These are phyloP conservation scores for Istiophorus platypterus DNA, from an alignment of 2,113 vertebrate species.

Conservation along the genomic window DNA sequence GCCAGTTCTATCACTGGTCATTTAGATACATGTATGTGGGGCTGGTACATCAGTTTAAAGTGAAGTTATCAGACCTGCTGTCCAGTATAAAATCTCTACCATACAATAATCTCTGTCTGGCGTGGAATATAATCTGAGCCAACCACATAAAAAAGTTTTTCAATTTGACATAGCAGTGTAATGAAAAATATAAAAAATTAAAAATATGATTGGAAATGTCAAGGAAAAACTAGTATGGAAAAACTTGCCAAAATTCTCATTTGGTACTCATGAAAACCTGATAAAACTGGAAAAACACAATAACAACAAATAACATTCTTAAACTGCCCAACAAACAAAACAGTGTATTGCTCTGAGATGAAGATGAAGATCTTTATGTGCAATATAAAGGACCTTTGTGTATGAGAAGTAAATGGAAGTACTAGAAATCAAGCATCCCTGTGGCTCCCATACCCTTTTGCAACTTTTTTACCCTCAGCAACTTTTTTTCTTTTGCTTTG, in stretches of 20 bases:
- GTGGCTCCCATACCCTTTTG: neutral
- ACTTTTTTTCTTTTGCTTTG: neutral
- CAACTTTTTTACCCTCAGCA: too few species aligned
- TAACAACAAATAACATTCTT: neutral
- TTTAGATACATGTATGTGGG: neutral
- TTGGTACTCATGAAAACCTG: neutral
- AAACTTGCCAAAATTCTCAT: constrained; percentile 5
- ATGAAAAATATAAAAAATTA: neutral
- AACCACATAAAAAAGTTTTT: constrained; percentile 8
- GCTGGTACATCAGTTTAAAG: neutral
- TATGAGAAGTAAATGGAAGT: neutral
- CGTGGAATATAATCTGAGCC: constrained; percentile 4
- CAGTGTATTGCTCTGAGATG: neutral
- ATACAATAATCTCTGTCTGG: neutral
- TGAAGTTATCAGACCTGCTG: neutral
- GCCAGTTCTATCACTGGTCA: too few species aligned
- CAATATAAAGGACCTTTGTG: neutral
- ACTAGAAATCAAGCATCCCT: neutral
- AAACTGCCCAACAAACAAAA: neutral
- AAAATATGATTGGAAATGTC: neutral
- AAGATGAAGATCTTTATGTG: neutral
- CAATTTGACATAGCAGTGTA: neutral
- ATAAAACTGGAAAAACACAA: neutral
- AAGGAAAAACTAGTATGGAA: too few species aligned
- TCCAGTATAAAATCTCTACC: neutral